Percentiles rank a stretch among this genome's conserved stretches.
Conservation (phyloP, 2,113 vertebrate genomes). For the Arizona elegans region DNA sequence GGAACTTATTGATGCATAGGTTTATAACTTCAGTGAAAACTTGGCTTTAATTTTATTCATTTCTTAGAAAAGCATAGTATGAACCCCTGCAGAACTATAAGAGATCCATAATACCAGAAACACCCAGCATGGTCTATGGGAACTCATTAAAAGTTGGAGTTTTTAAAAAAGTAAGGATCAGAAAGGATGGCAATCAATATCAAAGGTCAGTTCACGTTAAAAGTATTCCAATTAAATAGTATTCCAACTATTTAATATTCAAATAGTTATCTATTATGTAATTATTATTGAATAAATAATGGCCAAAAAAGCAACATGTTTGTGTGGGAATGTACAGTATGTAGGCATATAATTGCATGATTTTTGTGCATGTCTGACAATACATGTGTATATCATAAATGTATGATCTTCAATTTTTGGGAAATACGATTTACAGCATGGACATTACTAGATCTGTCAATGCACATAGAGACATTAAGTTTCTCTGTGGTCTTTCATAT, state of each 20-base stretch:
- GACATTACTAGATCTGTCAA: conserved; percentile 25
- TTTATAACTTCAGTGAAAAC: not conserved
- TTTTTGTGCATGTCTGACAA: not conserved
- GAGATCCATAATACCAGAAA: conserved; percentile 30
- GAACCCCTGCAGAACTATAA: conserved; percentile 1
- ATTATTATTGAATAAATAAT: conserved; percentile 42
- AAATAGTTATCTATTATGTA: conserved; percentile 40
- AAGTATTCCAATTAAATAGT: conserved; percentile 33
- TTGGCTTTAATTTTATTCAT: not conserved
- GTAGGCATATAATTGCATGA: not conserved
- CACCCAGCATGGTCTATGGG: conserved; percentile 9
- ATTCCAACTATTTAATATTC: conserved; percentile 41
- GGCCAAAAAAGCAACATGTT: not conserved
- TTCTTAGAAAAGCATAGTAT: conserved; percentile 13
- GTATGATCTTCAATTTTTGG: conserved; percentile 9
- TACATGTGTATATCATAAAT: not conserved
- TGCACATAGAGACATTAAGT: not conserved
- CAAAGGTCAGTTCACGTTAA: conserved; percentile 48
- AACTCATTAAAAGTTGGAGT: conserved; percentile 50
- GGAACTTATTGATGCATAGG: not conserved
- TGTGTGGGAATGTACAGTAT: not conserved
- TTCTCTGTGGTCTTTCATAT: not conserved
- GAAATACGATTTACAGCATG: conserved; percentile 22
- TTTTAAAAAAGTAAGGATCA: conserved; percentile 47
- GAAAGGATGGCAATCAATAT: conserved; percentile 43